These are phyloP conservation scores for Caenorhabditis japonica DNA, from an alignment of 2,888 invertebrate genomes.

Conservation along the genomic window DNA sequence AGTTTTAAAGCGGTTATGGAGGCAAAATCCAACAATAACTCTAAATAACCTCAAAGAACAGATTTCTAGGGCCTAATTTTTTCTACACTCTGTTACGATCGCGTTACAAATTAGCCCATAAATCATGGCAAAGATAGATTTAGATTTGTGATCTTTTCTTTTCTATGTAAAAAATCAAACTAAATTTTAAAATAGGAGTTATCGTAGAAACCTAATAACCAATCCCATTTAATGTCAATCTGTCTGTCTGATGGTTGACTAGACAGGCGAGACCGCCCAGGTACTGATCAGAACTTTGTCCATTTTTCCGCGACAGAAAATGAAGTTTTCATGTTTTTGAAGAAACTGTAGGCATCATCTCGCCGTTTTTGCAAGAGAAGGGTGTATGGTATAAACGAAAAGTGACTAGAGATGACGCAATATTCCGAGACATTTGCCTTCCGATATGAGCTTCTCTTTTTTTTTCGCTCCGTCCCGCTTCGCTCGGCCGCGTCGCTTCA, in stretches of 20 bases:
- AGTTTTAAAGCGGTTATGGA: background rate
- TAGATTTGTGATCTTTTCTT: too few species aligned
- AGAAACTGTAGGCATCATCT: too few species aligned
- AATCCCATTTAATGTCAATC: too few species aligned
- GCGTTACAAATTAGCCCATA: background rate
- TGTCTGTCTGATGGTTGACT: too few species aligned
- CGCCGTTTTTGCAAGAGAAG: background rate
- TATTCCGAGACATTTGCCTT: slow-evolving; percentile 5
- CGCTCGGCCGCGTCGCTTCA: too few species aligned
- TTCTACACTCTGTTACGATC: slow-evolving; percentile 2
- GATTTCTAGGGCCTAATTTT: background rate
- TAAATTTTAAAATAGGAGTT: background rate
- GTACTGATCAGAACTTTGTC: background rate
- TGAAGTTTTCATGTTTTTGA: background rate
- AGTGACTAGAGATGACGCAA: slow-evolving; percentile 42
- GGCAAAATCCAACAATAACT: background rate
- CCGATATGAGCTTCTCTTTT: too few species aligned
- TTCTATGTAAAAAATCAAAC: background rate
- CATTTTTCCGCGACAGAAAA: slow-evolving; percentile 5
- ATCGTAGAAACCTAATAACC: too few species aligned
- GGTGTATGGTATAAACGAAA: too few species aligned
- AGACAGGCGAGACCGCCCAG: background rate
- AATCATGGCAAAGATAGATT: too few species aligned
- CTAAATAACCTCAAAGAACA: slow-evolving; percentile 12
- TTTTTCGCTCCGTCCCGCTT: background rate